Conservation (phyloP, 2,797 vertebrate species). For the Alcedo atthis region DNA sequence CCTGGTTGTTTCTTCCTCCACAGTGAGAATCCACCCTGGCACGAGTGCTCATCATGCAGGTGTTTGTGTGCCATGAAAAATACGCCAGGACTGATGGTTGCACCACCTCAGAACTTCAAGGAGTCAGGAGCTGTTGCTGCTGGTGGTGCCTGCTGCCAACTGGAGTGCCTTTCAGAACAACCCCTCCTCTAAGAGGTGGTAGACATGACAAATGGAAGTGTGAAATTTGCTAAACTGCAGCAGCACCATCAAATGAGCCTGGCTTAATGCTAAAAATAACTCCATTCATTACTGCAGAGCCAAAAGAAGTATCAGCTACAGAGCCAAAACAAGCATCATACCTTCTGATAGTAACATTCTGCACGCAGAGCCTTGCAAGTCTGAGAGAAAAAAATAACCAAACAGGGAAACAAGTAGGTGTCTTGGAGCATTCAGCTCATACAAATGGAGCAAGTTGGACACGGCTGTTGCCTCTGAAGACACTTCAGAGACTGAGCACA, state of each 20-base stretch:
- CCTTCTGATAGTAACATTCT: conserved; percentile 6
- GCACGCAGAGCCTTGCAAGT: background rate
- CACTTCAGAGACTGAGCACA: background rate
- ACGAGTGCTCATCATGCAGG: background rate
- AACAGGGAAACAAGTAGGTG: background rate
- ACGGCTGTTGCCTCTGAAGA: background rate
- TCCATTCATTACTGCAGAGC: conserved; percentile 14
- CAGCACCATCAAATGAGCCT: conserved; percentile 30
- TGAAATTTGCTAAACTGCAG: conserved; percentile 53
- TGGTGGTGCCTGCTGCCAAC: background rate
- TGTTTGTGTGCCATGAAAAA: background rate
- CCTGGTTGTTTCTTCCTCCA: background rate
- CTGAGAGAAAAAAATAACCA: background rate
- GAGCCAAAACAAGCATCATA: background rate
- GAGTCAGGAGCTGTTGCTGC: background rate
- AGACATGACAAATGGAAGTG: conserved; percentile 39
- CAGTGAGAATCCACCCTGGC: background rate
- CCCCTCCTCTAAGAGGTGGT: background rate
- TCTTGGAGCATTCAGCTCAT: background rate
- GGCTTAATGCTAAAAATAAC: conserved; percentile 48
- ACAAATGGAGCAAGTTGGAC: background rate
- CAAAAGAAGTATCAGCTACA: background rate
- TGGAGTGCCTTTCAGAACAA: background rate
- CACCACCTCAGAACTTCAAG: background rate
- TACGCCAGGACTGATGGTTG: background rate